Conservation (phyloP, 1,140 invertebrate genomes). For the Aleiodes sp. region DNA sequence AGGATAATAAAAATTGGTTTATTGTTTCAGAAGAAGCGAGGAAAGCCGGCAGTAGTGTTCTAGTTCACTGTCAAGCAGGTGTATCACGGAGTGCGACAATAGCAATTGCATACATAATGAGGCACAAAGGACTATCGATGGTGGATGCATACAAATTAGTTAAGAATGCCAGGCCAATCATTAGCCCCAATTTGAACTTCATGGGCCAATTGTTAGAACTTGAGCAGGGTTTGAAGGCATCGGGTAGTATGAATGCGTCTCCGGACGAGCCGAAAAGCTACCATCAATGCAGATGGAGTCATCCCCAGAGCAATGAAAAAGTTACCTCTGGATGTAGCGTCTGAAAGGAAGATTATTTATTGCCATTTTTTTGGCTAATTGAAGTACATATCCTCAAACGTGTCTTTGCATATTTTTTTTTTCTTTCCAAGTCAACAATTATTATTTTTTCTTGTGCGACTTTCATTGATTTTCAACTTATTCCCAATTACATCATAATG, state of each 20-base stretch:
- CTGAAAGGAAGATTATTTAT: constrained; percentile 43
- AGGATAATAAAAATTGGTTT: constrained; percentile 35
- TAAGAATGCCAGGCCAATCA: constrained; percentile 86
- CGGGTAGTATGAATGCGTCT: constrained; percentile 48
- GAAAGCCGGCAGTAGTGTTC: constrained; percentile 78
- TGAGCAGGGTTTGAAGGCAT: constrained; percentile 75
- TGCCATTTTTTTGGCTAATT: constrained; percentile 1
- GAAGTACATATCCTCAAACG: constrained; percentile 18
- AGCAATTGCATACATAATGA: constrained; percentile 95
- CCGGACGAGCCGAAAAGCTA: constrained; percentile 58
- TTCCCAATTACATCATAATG: not conserved
- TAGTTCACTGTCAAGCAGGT: constrained; percentile 96
- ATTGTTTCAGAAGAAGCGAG: constrained; percentile 84
- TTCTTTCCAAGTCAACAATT: not conserved
- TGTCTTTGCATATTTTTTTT: constrained; percentile 13
- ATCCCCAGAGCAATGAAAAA: constrained; percentile 64
- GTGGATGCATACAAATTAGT: constrained; percentile 91
- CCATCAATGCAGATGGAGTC: constrained; percentile 68
- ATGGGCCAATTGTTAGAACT: constrained; percentile 93
- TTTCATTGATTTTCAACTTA: not conserved
- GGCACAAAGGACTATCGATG: constrained; percentile 85
- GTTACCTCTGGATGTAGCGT: constrained; percentile 69
- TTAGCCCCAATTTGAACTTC: constrained; percentile 97
- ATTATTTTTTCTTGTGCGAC: not conserved
- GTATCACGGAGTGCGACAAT: constrained; percentile 94